These are phyloP conservation scores for Rafetus swinhoei DNA, from an alignment of 2,113 vertebrate genomes.

Conservation along the genomic window DNA sequence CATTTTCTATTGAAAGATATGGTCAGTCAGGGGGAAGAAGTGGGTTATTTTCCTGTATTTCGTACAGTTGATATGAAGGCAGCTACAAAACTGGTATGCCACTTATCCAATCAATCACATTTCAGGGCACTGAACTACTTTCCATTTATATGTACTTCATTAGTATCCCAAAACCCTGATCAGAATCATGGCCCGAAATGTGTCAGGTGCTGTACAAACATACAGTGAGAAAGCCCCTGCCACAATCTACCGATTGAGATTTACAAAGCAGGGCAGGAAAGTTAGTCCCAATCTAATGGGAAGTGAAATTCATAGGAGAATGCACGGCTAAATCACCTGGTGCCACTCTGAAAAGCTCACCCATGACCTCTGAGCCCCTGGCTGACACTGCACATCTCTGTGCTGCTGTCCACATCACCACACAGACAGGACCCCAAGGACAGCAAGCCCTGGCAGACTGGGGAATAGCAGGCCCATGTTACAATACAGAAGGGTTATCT, in stretches of 20 bases:
- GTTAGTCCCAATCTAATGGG: neutral
- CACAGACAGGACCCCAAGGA: neutral
- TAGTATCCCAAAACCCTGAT: slow-evolving; percentile 1
- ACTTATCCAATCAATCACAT: neutral
- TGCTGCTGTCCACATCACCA: slow-evolving; percentile 18
- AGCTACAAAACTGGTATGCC: neutral
- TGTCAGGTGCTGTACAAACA: neutral
- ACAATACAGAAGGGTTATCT: neutral
- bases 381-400: neutral
- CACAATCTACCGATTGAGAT: neutral
- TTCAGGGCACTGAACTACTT: neutral
- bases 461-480: neutral
- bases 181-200: neutral
- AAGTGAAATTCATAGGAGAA: neutral
- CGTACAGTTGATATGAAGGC: neutral
- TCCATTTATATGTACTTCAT: slow-evolving; percentile 17
- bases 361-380: neutral
- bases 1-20: too few relatives aligned
- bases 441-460: slow-evolving; percentile 6
- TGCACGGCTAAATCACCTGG: neutral
- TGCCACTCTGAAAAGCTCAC: neutral
- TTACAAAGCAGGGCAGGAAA: neutral
- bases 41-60: neutral
- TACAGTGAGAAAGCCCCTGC: neutral
- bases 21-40: too few relatives aligned